Percentiles rank a stretch among this genome's conserved stretches.
phyloP scores from a whole-genome alignment of 2,797 vertebrate genomes.

The Caiman crocodilus region DNA sequence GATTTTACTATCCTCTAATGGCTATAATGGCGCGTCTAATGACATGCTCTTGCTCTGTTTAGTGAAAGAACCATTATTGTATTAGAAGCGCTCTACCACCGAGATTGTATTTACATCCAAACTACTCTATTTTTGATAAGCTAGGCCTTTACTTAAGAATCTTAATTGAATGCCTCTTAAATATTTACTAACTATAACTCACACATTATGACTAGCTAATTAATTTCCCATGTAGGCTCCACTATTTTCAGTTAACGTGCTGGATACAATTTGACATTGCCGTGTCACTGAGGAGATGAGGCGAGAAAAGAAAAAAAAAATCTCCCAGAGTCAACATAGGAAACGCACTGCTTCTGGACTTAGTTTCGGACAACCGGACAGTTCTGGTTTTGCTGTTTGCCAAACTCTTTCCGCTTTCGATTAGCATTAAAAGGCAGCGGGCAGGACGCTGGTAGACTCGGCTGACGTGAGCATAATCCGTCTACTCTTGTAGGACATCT shows the following conservation, averaged over 20 bases:
- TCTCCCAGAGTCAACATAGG: not conserved
- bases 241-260: slow-evolving; percentile 43
- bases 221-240: slow-evolving; percentile 58
- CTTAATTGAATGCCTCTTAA: slow-evolving; percentile 67
- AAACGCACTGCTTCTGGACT: not conserved
- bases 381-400: not conserved
- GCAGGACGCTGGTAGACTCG: not conserved
- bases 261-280: slow-evolving; percentile 29
- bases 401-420: no score
- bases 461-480: not conserved
- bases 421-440: not conserved
- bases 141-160: slow-evolving; percentile 38
- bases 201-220: slow-evolving; percentile 53
- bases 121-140: slow-evolving; percentile 71
- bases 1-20: slow-evolving; percentile 38
- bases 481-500: not conserved
- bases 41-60: slow-evolving; percentile 4
- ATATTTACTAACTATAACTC: slow-evolving; percentile 71
- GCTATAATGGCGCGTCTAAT: slow-evolving; percentile 50
- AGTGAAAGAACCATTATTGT: slow-evolving; percentile 35
- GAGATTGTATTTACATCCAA: slow-evolving; percentile 63
- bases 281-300: slow-evolving; percentile 46
- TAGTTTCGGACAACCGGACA: not conserved
- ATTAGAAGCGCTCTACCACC: slow-evolving; percentile 19
- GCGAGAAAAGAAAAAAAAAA: not conserved